These are phyloP conservation scores for Athetis lepigone DNA, from an alignment of 2,888 invertebrate genomes.

Conservation along the genomic window DNA sequence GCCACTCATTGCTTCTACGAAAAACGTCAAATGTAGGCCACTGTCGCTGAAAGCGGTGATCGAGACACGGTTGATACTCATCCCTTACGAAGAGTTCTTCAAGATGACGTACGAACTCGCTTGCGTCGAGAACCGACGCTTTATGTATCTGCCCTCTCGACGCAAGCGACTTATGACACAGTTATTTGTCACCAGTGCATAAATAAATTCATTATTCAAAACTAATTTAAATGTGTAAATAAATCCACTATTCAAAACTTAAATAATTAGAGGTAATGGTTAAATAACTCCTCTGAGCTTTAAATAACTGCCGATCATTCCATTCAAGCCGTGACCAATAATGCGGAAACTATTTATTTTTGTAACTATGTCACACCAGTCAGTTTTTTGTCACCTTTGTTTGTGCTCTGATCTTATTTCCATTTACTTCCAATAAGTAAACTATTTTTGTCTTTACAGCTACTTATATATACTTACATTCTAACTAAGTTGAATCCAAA, in stretches of 20 bases:
- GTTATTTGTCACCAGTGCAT: background rate
- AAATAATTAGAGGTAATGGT: slow-evolving; percentile 15
- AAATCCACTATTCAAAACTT: slow-evolving; percentile 25
- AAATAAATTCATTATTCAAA: slow-evolving; percentile 18
- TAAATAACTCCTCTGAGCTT: slow-evolving; percentile 20
- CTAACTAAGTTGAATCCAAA: slow-evolving; percentile 20
- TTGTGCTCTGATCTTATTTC: slow-evolving; percentile 36
- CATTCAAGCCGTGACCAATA: slow-evolving; percentile 47
- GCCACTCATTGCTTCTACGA: slow-evolving; percentile 71
- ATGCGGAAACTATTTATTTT: slow-evolving; percentile 46
- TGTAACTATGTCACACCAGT: slow-evolving; percentile 47
- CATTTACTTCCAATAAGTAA: slow-evolving; percentile 40
- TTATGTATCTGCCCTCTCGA: background rate
- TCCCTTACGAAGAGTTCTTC: background rate
- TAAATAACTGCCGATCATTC: slow-evolving; percentile 45
- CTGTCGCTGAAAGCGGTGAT: slow-evolving; percentile 37
- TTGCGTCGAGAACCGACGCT: too few species aligned
- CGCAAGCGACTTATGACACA: background rate
- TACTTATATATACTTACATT: slow-evolving; percentile 6
- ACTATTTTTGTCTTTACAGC: slow-evolving; percentile 45
- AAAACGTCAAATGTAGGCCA: slow-evolving; percentile 75
- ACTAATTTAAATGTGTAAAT: too few species aligned
- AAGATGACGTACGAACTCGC: background rate
- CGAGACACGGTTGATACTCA: slow-evolving; percentile 13
- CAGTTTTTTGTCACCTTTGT: slow-evolving; percentile 42